Evolutionary conservation across 2,888 invertebrate species (phyloP).

Genomic region (Lamproptera curius): DNA sequence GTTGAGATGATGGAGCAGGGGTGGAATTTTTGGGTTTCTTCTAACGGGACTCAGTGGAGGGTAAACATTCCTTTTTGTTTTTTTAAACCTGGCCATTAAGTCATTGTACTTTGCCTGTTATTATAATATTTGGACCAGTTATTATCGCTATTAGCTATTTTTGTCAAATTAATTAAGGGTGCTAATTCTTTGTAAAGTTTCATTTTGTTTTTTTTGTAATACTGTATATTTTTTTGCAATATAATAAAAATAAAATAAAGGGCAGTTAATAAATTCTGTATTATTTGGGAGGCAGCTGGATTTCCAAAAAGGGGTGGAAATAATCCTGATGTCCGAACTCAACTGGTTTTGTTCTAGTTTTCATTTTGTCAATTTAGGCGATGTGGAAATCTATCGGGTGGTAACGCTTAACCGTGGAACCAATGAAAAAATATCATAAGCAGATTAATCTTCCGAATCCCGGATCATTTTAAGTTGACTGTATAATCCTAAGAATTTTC

Average conservation of each 20-base stretch:
- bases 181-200: slow-evolving; percentile 54
- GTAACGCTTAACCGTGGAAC: slow-evolving; percentile 43
- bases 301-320: slow-evolving; percentile 44
- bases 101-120: too few species aligned
- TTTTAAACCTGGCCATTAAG: too few species aligned
- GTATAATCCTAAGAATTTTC: too few species aligned
- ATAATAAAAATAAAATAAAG: slow-evolving; percentile 26
- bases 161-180: too few species aligned
- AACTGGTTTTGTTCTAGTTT: slow-evolving; percentile 53
- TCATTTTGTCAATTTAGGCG: slow-evolving; percentile 55
- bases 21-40: slow-evolving; percentile 66
- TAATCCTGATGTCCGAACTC: slow-evolving; percentile 52
- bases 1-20: slow-evolving; percentile 65
- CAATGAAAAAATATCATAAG: slow-evolving; percentile 10
- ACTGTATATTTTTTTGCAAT: too few species aligned
- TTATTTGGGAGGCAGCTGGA: slow-evolving; percentile 43
- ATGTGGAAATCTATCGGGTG: slow-evolving; percentile 60
- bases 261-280: slow-evolving; percentile 32
- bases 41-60: slow-evolving; percentile 67
- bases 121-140: too few species aligned
- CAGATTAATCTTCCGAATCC: too few species aligned
- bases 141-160: too few species aligned
- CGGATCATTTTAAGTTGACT: too few species aligned
- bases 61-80: slow-evolving; percentile 43
- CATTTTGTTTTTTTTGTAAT: too few species aligned